phyloP scores from a whole-genome alignment of 2,113 vertebrate genomes.

The Menidia beryllina region DNA sequence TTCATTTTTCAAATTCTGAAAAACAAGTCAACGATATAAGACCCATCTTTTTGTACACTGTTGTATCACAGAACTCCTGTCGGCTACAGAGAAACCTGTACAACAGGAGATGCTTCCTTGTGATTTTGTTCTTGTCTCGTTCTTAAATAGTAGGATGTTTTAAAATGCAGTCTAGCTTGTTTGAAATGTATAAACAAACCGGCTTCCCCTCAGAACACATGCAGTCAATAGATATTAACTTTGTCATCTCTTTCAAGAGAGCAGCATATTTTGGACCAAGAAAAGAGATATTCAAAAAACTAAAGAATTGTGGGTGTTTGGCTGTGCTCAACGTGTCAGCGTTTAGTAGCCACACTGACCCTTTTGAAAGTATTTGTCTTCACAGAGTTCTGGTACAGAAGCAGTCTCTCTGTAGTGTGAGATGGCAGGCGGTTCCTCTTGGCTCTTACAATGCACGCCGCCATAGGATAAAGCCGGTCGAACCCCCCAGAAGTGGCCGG shows the following conservation, averaged over 20 bases:
- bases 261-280: no score
- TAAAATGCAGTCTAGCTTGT: not conserved
- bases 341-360: constrained; percentile 29
- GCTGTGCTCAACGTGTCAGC: not conserved
- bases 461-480: constrained; percentile 77
- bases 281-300: no score
- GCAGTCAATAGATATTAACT: no score
- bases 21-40: no score
- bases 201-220: no score
- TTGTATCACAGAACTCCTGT: no score
- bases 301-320: not conserved
- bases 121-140: no score
- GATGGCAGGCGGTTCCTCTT: constrained; percentile 75
- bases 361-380: constrained; percentile 57
- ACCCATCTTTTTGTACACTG: no score
- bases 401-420: constrained; percentile 81
- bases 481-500: constrained; percentile 82
- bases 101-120: no score
- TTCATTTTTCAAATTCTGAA: no score
- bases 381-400: constrained; percentile 75
- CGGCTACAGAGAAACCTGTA: no score
- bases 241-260: not conserved
- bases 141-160: not conserved
- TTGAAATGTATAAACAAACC: no score
- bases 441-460: constrained; percentile 73